Evolutionary conservation across 2,797 vertebrate genomes (phyloP).

Genomic region (Australoheros facetus): DNA sequence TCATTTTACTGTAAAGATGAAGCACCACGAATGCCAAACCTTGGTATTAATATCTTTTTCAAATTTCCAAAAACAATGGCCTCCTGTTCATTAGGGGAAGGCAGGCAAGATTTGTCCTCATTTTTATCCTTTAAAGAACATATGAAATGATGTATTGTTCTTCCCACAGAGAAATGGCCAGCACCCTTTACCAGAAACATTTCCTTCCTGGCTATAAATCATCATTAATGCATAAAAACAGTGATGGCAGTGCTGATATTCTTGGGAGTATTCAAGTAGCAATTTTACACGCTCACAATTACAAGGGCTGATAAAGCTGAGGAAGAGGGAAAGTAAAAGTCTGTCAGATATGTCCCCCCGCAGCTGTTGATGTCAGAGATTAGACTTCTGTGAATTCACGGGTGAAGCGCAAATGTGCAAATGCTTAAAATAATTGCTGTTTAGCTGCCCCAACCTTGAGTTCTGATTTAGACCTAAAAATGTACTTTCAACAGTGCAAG

Average conservation of each 20-base stretch:
- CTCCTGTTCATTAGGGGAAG: slow-evolving; percentile 18
- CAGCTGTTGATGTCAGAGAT: slow-evolving; percentile 35
- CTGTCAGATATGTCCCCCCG: background rate
- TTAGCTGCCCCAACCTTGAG: background rate
- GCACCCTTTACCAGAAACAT: slow-evolving; percentile 30
- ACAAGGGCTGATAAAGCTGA: slow-evolving; percentile 21
- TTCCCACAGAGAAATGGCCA: background rate
- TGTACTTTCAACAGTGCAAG: background rate
- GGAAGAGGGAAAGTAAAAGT: background rate
- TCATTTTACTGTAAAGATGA: background rate
- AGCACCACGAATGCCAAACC: background rate
- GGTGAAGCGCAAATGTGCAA: background rate
- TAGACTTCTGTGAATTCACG: slow-evolving; percentile 5
- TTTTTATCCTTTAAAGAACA: slow-evolving; percentile 5
- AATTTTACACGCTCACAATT: slow-evolving; percentile 45
- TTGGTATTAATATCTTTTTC: background rate
- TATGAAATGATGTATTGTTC: slow-evolving; percentile 12
- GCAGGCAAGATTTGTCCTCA: slow-evolving; percentile 14
- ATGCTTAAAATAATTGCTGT: background rate
- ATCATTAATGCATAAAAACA: slow-evolving; percentile 20
- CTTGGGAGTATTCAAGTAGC: slow-evolving; percentile 27
- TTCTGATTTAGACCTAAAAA: slow-evolving; percentile 6
- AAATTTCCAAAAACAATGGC: slow-evolving; percentile 11
- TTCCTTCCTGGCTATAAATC: slow-evolving; percentile 52
- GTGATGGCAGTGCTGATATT: slow-evolving; percentile 44